Evolutionary conservation across 2,888 invertebrate species (phyloP), one percentile per base, ranked within the genome.

Genomic region (Odontocolon sp.): DNA sequence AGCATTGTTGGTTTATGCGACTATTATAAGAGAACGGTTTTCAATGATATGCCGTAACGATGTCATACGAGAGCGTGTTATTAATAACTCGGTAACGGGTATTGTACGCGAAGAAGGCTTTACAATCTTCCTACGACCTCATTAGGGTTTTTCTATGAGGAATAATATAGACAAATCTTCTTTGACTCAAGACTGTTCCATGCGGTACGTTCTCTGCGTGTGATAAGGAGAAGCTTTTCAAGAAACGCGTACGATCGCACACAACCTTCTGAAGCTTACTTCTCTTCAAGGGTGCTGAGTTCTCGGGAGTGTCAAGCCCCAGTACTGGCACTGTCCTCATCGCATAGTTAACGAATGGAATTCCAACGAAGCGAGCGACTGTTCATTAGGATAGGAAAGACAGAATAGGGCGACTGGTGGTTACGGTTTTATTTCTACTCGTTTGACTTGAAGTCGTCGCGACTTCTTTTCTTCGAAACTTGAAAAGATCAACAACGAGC

Each of bases 311-410:
- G 67, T 56, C 54, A 18, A 61, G 61, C 67, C 72, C 67, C 54
- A 38, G 40, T 28, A 42, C 9, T 31, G 36, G 57, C 47, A 56
- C 52, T 54, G 14, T 9, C 47, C 52, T 45, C 59, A 47, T 73
- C 61, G 64, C 38, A 31, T 57, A 69, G 52, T 69, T 77, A 77
- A 77, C 77, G 77, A 77, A 73, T 73, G 72, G 59, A 77, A 77
- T 73, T 73, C 73, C 73, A 69, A 73, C 77, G 77, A 40, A 77
- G 26, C 77, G 28, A 38, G 28, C 36, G 77, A 77, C 68, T 77
- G 73, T 77, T 77, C 77, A 73, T 77, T 69, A 77, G 73, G 77
- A 73, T 73, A 59, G 56, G 38, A 36, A 52, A 63, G 69, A 31
- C 40, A 26, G 56, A 45, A 26, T 28, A n/a, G 61, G 40, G 56